Percentiles rank a stretch among this genome's conserved stretches.
Evolutionary conservation across 2,888 invertebrate genomes (phyloP).

Genomic region (Synergus umbraculus): DNA sequence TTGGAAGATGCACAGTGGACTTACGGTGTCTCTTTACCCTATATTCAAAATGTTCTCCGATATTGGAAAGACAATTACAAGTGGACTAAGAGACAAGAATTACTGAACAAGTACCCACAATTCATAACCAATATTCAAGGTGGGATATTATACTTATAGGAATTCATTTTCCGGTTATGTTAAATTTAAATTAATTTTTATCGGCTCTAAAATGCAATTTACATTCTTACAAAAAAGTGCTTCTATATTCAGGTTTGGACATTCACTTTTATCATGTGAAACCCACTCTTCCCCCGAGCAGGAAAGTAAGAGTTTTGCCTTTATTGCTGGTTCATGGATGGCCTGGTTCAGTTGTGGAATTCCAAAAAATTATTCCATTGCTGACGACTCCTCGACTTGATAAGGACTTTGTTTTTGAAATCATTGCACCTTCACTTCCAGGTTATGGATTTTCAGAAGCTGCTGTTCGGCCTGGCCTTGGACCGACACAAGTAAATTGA

Average conservation of each 20-base stretch:
- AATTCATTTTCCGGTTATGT: neutral
- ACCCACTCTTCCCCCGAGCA: constrained; percentile 76
- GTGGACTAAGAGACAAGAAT: constrained; percentile 83
- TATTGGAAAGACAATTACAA: constrained; percentile 90
- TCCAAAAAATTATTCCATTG: constrained; percentile 86
- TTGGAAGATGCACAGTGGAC: constrained; percentile 85
- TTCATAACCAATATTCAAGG: constrained; percentile 88
- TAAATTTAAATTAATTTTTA: neutral
- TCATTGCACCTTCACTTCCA: constrained; percentile 84
- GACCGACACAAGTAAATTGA: constrained; percentile 64
- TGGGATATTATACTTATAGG: constrained; percentile 28
- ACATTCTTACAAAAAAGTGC: neutral
- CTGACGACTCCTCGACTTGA: constrained; percentile 79
- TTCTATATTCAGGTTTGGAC: constrained; percentile 78
- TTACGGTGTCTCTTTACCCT: constrained; percentile 89
- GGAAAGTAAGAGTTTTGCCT: constrained; percentile 80
- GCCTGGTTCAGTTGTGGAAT: constrained; percentile 91
- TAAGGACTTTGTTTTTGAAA: constrained; percentile 83
- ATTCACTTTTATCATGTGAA: constrained; percentile 88
- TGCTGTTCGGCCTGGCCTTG: constrained; percentile 78
- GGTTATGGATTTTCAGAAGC: constrained; percentile 85
- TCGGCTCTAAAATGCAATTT: neutral
- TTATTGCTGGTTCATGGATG: constrained; percentile 89
- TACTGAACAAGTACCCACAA: constrained; percentile 87
- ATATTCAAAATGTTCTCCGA: constrained; percentile 83